Evolutionary conservation across 2,888 invertebrate genomes (phyloP), one percentile per base, ranked within the genome.

Genomic region (Lycia hirtaria): DNA sequence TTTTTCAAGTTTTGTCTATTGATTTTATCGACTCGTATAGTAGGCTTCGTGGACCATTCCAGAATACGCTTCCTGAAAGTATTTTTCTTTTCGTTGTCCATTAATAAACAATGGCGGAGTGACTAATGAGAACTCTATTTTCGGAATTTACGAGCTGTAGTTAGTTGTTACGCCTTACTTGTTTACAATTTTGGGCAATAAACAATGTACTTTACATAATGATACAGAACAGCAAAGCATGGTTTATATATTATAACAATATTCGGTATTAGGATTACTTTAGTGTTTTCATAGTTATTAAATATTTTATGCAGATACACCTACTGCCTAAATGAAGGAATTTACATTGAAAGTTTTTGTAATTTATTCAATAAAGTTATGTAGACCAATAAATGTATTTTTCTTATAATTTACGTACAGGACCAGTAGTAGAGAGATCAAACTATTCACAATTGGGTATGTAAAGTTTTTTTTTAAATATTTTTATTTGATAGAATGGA

Each of bases 281-380:
- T 77, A 77, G 74, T 71, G 62, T 78, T 74, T 73, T 70, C 72
- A 71, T 69, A 72, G 70, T 68, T 71, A 75, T 69, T 70, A 77
- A 75, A 73, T 72, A 64, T 74, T 57, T 72, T 77, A 75, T 67
- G 80, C 80, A 75, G 79, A 75, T 81, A 80, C n/a, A n/a, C n/a
- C n/a, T n/a, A 81, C 61, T 84, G 84, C 84, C 75, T 78, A 63
- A 78, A 72, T 76, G 62, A 75, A 72, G 73, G 72, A 79, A 74
- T 81, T 78, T 78, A 76, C 78, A 81, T 81, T 82, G 78, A 78
- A 74, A 60, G 82, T 85, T 69, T 84, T 87, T 88, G 85, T 90
- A 88, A 88, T 83, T 88, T 88, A 88, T 88, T 86, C 84, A 88
- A 85, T 88, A 89, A 90, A 89, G 74, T 70, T 80, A 76, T 81